A percentile compares a stretch with the other conserved stretches of the same genome.
These are phyloP conservation scores for Sapayoa aenigma DNA, from an alignment of 2,113 vertebrate genomes.

Conservation along the genomic window DNA sequence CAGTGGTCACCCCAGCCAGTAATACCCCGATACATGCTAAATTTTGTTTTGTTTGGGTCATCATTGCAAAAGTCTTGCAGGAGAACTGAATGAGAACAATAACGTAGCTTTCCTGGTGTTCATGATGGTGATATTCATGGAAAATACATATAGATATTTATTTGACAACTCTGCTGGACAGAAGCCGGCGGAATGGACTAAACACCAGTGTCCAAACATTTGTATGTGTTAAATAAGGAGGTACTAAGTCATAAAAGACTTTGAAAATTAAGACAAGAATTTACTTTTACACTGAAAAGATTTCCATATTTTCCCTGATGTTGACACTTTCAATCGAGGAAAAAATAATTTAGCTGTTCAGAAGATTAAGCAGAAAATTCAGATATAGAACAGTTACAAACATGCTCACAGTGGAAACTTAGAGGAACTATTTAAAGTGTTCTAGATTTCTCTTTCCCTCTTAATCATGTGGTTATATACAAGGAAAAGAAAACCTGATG, in stretches of 20 bases:
- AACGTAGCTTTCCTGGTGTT: background rate
- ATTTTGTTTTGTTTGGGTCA: background rate
- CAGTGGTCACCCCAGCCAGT: accelerated
- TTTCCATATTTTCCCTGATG: background rate
- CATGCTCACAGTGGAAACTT: background rate
- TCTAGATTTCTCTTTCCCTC: background rate
- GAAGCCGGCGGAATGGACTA: background rate
- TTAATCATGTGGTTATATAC: background rate
- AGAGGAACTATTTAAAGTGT: background rate
- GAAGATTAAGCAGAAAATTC: background rate
- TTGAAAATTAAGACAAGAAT: background rate
- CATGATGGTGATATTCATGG: background rate
- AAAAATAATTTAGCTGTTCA: background rate
- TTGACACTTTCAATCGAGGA: background rate
- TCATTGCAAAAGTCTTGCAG: background rate
- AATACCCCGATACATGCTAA: background rate
- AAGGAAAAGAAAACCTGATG: background rate
- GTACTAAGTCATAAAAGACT: background rate
- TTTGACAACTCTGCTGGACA: background rate
- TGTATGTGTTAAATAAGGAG: background rate
- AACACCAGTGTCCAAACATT: background rate
- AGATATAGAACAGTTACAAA: background rate
- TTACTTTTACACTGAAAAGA: background rate
- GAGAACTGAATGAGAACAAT: background rate
- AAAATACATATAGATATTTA: background rate